Conservation (phyloP, 2,113 vertebrate genomes). For the Cranoglanis bouderius region DNA sequence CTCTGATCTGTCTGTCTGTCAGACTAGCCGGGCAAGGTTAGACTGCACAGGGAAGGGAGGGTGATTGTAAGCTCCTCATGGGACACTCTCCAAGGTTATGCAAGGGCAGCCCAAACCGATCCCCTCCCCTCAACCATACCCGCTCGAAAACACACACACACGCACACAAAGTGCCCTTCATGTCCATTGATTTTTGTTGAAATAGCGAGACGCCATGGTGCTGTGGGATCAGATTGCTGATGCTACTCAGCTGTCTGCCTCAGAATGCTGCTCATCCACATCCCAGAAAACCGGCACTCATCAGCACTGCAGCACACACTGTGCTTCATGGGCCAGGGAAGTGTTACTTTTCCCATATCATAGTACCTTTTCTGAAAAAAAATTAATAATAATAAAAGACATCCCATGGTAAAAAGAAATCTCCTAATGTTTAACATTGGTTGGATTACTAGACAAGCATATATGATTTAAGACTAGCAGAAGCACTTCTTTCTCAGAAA, state of each 20-base stretch:
- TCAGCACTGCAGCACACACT: constrained; percentile 8
- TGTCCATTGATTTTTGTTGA: constrained; percentile 52
- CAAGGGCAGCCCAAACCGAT: constrained; percentile 47
- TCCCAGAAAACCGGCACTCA: constrained; percentile 30
- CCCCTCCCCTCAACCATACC: constrained; percentile 10
- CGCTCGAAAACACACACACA: constrained; percentile 23
- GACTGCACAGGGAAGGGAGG: constrained; percentile 32
- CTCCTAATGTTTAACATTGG: background rate
- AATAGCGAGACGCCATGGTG: constrained; percentile 50
- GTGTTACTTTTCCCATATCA: background rate
- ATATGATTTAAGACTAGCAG: background rate
- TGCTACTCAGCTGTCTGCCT: constrained; percentile 52
- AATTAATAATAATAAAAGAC: background rate
- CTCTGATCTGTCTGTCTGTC: constrained; percentile 47
- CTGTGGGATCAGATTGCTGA: constrained; percentile 52
- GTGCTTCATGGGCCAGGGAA: background rate
- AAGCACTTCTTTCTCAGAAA: background rate
- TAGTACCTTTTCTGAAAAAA: background rate
- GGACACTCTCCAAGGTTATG: constrained; percentile 54
- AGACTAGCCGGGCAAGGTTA: constrained; percentile 44
- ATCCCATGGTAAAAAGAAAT: background rate
- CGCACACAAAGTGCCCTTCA: constrained; percentile 56
- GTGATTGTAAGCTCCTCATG: constrained; percentile 45
- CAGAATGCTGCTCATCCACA: constrained; percentile 38
- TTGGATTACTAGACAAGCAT: background rate